Conservation (phyloP, 2,888 invertebrate species). For the Leptopilina syphax region DNA sequence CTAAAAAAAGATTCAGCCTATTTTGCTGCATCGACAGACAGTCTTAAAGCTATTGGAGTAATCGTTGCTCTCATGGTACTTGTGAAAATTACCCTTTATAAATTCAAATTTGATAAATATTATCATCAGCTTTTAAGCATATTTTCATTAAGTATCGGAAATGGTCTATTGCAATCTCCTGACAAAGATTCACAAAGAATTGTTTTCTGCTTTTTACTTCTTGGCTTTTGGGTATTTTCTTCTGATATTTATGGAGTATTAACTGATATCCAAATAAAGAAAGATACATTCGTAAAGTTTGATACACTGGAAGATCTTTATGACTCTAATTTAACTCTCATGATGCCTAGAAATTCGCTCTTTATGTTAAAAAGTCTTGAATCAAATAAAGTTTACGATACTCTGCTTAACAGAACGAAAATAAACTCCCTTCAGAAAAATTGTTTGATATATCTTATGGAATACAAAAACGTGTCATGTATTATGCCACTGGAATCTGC, state of each 20-base stretch:
- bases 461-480: background rate
- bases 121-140: background rate
- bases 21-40: background rate
- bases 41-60: background rate
- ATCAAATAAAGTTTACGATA: background rate
- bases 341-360: background rate
- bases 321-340: background rate
- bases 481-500: background rate
- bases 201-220: background rate
- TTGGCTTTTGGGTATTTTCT: background rate
- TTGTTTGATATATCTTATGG: background rate
- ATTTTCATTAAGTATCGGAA: background rate
- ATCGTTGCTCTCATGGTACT: background rate
- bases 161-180: background rate
- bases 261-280: background rate
- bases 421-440: background rate
- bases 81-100: background rate
- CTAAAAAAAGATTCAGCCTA: background rate
- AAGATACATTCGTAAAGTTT: background rate
- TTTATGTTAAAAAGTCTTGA: background rate
- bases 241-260: background rate
- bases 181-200: background rate
- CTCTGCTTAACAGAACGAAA: background rate
- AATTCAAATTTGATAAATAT: background rate
- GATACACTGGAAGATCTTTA: background rate